These are phyloP conservation scores for Leptopilina myrica DNA, from an alignment of 2,888 invertebrate species.

Conservation along the genomic window DNA sequence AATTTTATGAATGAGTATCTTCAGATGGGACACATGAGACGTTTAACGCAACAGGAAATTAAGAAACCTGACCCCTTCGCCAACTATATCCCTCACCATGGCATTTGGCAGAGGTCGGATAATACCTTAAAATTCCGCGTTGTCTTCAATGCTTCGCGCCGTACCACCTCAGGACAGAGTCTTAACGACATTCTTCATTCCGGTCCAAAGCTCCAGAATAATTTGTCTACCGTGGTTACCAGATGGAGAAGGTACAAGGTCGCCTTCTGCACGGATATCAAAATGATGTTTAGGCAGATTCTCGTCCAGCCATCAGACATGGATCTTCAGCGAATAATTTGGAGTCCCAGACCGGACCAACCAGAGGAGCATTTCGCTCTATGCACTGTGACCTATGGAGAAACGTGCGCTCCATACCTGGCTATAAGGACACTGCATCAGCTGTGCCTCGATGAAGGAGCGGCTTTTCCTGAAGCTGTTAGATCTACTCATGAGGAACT, in stretches of 20 bases:
- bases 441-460: constrained; percentile 35
- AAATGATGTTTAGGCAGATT: constrained; percentile 10
- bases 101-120: constrained; percentile 30
- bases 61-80: neutral
- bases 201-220: neutral
- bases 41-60: neutral
- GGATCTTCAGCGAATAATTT: constrained; percentile 35
- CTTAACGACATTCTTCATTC: constrained; percentile 23
- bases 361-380: neutral
- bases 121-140: neutral
- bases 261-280: constrained; percentile 38
- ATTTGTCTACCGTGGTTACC: neutral
- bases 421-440: constrained; percentile 27
- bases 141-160: constrained; percentile 10
- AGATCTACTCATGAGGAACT: constrained; percentile 1
- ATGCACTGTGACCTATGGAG: constrained; percentile 13
- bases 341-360: neutral
- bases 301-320: neutral
- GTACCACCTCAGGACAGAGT: constrained; percentile 1
- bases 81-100: constrained; percentile 26
- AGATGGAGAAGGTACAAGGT: constrained; percentile 16
- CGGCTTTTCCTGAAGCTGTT: neutral
- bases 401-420: constrained; percentile 30
- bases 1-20: constrained; percentile 26
- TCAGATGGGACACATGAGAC: constrained; percentile 22